A percentile compares a stretch with the other conserved stretches of the same genome.
These are phyloP conservation scores for Drosophila aldrichi DNA, from an alignment of 2,888 invertebrate species.

Conservation along the genomic window DNA sequence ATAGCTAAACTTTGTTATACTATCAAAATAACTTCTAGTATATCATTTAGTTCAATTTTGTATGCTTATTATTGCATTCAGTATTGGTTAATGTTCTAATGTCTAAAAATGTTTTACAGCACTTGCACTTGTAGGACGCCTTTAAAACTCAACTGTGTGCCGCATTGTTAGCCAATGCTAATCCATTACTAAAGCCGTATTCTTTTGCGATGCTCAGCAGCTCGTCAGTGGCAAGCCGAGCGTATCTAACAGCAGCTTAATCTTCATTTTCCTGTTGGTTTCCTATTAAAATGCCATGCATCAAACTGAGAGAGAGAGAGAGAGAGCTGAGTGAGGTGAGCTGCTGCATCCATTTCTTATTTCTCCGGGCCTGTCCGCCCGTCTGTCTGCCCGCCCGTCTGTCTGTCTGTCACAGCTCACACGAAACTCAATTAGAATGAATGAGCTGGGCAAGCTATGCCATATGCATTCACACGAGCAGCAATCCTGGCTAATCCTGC, in stretches of 20 bases:
- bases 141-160: neutral
- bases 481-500: conserved; percentile 7
- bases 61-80: no score
- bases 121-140: neutral
- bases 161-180: neutral
- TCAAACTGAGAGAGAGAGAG: conserved; percentile 50
- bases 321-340: conserved; percentile 8
- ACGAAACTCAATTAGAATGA: conserved; percentile 71
- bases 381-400: conserved; percentile 16
- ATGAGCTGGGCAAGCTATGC: conserved; percentile 39
- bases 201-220: conserved; percentile 7
- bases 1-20: no score
- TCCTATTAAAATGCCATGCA: conserved; percentile 74
- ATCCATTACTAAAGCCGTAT: conserved; percentile 4
- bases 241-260: conserved; percentile 54
- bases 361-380: conserved; percentile 2
- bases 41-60: no score
- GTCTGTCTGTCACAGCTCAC: conserved; percentile 29
- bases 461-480: conserved; percentile 33
- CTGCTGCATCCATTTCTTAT: conserved; percentile 9
- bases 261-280: conserved; percentile 64
- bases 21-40: no score
- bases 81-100: no score
- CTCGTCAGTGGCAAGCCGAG: conserved; percentile 13
- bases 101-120: no score